Conservation (phyloP, 2,888 invertebrate genomes). For the Microchrysa polita region DNA sequence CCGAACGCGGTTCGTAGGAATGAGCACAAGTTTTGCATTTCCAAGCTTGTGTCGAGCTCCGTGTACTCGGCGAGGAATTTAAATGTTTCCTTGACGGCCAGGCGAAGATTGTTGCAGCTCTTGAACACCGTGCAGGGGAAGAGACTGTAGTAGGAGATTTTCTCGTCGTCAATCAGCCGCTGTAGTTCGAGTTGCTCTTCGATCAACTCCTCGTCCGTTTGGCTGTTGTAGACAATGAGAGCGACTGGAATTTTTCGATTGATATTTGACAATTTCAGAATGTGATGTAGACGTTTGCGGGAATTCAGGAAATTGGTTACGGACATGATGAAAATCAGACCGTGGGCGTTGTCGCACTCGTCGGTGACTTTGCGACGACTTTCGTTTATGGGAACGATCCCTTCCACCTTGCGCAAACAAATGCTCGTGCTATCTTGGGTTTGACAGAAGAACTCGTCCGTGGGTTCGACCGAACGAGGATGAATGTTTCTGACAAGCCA, state of each 20-base stretch:
- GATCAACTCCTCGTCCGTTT: conserved; percentile 46
- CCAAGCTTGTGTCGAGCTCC: conserved; percentile 67
- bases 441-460: conserved; percentile 54
- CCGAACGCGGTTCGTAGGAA: conserved; percentile 70
- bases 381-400: conserved; percentile 57
- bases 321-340: conserved; percentile 57
- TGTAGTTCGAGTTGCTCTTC: conserved; percentile 52
- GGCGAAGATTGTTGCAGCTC: conserved; percentile 25
- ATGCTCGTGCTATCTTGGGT: conserved; percentile 56
- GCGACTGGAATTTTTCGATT: conserved; percentile 56
- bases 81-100: conserved; percentile 64
- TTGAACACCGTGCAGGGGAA: conserved; percentile 31
- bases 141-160: conserved; percentile 60
- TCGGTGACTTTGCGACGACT: conserved; percentile 50
- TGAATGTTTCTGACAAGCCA: conserved; percentile 53
- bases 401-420: conserved; percentile 60
- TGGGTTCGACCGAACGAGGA: not conserved
- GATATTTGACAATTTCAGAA: conserved; percentile 54
- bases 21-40: conserved; percentile 69
- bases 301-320: conserved; percentile 52
- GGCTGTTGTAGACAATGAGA: conserved; percentile 55
- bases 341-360: conserved; percentile 57
- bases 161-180: conserved; percentile 62
- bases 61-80: conserved; percentile 68
- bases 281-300: conserved; percentile 55